Base-by-base conservation (phyloP, 1,140 invertebrate species). In the Phymastichus coffea region DNA sequence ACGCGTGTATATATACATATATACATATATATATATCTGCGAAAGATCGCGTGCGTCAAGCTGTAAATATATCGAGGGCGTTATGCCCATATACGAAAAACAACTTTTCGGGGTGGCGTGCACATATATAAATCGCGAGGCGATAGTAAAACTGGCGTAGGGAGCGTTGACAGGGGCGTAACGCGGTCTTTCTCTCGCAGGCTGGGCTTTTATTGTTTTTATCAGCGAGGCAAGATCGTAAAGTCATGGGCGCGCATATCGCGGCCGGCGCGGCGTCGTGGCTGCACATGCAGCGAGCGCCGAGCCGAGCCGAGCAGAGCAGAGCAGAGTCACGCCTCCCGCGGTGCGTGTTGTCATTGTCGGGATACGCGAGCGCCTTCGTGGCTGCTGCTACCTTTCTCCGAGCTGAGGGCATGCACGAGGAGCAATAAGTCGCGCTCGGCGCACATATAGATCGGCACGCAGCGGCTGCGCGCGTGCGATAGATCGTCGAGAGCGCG, bases 281-380 rank as follows among this genome's bases (percentile, higher is more conserved):
- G n/a, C n/a, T n/a, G n/a, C n/a, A n/a, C n/a, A n/a, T n/a, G n/a
- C n/a, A n/a, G n/a, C n/a, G n/a, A n/a, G n/a, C n/a, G n/a, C n/a
- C n/a, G n/a, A n/a, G n/a, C n/a, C n/a, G n/a, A n/a, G n/a, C n/a
- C n/a, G n/a, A n/a, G n/a, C n/a, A n/a, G n/a, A n/a, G n/a, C n/a
- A n/a, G n/a, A 69, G 71, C 69, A 68, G 67, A 78, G 76, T 78
- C 76, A 77, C 67, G 70, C 70, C 66, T 67, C 76, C 75, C 61
- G 75, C 64, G 64, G 75, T 22, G 75, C 63, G 70, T 72, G 73
- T 74, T 78, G 76, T 78, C 76, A 77, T 78, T 78, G 74, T 73
- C 71, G 69, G 68, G 69, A 69, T 65, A 66, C 59, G 66, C 67
- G 67, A n/a, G n/a, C n/a, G n/a, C n/a, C n/a, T n/a, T n/a, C n/a